Evolutionary conservation across 1,140 invertebrate species (phyloP), one percentile per base, ranked within the genome.

Genomic region (Holcopasites calliopsidis): DNA sequence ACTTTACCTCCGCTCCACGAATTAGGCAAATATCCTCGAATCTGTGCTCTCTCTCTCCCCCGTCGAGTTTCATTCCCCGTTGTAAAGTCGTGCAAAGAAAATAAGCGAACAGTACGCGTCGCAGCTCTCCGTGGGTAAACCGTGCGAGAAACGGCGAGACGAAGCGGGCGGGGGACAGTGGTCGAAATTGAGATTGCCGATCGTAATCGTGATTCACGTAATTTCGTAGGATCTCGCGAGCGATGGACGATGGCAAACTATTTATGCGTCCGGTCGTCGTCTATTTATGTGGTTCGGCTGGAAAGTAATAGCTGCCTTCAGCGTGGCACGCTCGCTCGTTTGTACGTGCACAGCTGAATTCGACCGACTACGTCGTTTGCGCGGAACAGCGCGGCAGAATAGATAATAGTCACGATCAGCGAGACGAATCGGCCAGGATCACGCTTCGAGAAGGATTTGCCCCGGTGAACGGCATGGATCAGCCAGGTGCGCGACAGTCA

Each of bases 21-120:
- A 84, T 87, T 87, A 87, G 79, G 77, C 62, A 82, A 86, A 88
- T 88, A 79, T 76, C 68, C 31, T 54, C 23, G 52, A 70, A 66
- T 69, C 72, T 57, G 47, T 28, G 49, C 42, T 44, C 44, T 10
- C 23, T 42, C 26, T 44, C 28, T 11, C 18, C 31, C 23, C 26
- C 13, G 11, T 2, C 21, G 2, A n/a, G n/a, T n/a, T n/a, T n/a
- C n/a, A n/a, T n/a, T n/a, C n/a, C n/a, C n/a, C n/a, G n/a, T n/a
- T n/a, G n/a, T n/a, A n/a, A n/a, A n/a, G n/a, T n/a, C n/a, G n/a
- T n/a, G n/a, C n/a, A n/a, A n/a, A n/a, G n/a, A n/a, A n/a, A n/a
- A n/a, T n/a, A n/a, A n/a, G n/a, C n/a, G n/a, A n/a, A n/a, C n/a
- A n/a, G n/a, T n/a, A n/a, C n/a, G n/a, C n/a, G n/a, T n/a, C n/a